Base-by-base conservation (phyloP, 1,140 invertebrate genomes). In the Lordiphosa collinella region DNA sequence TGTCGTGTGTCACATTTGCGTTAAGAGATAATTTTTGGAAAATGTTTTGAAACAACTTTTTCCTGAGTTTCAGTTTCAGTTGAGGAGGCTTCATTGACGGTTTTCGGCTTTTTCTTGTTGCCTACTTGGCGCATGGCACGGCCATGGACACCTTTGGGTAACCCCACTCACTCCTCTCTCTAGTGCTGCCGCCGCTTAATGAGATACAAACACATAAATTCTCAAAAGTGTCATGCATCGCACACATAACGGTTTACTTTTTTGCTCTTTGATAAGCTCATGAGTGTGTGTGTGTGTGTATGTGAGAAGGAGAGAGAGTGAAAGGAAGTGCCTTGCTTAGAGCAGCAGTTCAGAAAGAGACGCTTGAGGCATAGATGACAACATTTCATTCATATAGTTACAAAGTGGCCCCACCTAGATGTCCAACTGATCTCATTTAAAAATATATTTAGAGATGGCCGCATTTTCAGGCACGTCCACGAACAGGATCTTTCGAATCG, bases 131-230 rank as follows among this genome's bases (percentile, higher is more conserved):
- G 48, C 35, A 57, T 29, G 51, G 50, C 22, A 41, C 56, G 51
- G 31, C 47, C 56, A 69, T 34, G 66, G 37, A 44, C 60, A 69
- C 37, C 57, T 62, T 53, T 59, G 51, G 51, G 44, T 14, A 31
- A 13, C 16, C n/a, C 43, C 35, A 9, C n/a, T 8, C 7, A 7
- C 9, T 18, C 31, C 34, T 16, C 36, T n/a, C 38, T 12, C 34
- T 22, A 12, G 34, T 16, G 13, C 50, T 47, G 29, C 52, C 29
- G 38, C 31, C 62, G 63, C 84, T 79, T 87, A 87, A 87, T 87
- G 84, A 87, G 84, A 87, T 87, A 87, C 84, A 87, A 87, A 87
- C 84, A 87, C 84, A 87, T 87, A 87, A 87, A 87, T 87, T 87
- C 64, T 75, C 60, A 78, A 87, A 87, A 78, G 73, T 87, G 84